Base-by-base conservation (phyloP, 1,140 invertebrate genomes). In the Brachionus rubens region DNA sequence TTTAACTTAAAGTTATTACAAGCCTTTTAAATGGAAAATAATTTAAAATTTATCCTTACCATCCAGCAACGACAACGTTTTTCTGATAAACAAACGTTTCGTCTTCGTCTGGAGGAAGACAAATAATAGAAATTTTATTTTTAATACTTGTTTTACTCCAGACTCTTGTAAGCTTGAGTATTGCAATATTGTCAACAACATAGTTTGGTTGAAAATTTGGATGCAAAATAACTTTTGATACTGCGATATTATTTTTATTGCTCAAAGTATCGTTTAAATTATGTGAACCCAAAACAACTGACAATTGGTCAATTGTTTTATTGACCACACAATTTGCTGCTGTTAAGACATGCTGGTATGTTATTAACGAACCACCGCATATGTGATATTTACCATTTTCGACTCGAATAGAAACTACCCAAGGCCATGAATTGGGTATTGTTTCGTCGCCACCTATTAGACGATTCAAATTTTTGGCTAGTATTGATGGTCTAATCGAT, bases 281-380 rank as follows among this genome's bases (percentile, higher is more conserved):
- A n/a, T 65, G 33, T 1, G 40, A 65, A 16, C 59, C 59, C 10
- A 21, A 36, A 10, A 65, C 59, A 3, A 43, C 59, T 24, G 59
- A 65, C 16, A 65, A 43, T 14, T 24, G 10, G 7, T 21, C 12
- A 12, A 26, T 21, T 21, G 41, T 21, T n/a, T 19, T 43, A 21
- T 65, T 65, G 19, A 24, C 21, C 12, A 72, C 68, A 54, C 68
- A 72, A 54, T 72, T 36, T 21, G 68, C 50, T 3, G 68, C 68
- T 0, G 68, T 72, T 28, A 72, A 36, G 21, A 72, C 68, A 50
- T 50, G 30, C 12, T 54, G 43, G 16, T 3, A 7, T 1, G 14
- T 26, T 9, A 72, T 50, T 16, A 72, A 19, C n/a, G 68, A 48
- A 2, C 68, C 68, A 26, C 43, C 46, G 19, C 68, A 72, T 1